Evolutionary conservation across 2,797 vertebrate genomes (phyloP), one percentile per base, ranked within the genome.

Genomic region (Xiphophorus birchmanni): DNA sequence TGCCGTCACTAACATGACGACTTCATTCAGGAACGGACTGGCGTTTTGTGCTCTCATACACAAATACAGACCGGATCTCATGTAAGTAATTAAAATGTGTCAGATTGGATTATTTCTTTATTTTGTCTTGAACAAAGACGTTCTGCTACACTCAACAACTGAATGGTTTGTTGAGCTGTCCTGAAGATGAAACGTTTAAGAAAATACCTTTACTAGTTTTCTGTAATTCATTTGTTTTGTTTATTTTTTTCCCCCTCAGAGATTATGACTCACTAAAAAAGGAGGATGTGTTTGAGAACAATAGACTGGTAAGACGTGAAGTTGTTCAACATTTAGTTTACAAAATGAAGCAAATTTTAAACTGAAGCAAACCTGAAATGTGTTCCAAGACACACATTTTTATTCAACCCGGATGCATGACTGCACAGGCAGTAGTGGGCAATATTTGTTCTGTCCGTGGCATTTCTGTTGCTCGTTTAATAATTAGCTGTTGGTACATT

Each of bases 1-100:
- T 83, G 90, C 79, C 85, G 94, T 99, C 92, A 97, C 93, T 90
- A 99, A 99, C 95, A 99, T 99, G 98, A 99, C 97, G 76, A 97
- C 97, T 18, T 99, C 98, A 0, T 99, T 99, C 95, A 97, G 96
- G 89, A 97, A 97, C 86, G 98, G 98, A 71, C 74, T 99, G 92
- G 98, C 98, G 80, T 99, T 99, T 92, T 99, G 98, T 23, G 98
- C 98, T 65, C 96, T 99, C 17, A 96, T 99, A 74, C 98, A 99
- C 94, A 97, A 96, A 21, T 96, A 97, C 96, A 96, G 98, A 88
- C 98, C 98, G 2, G 98, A 99, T 80, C 96, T 99, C 84, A 96
- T 99, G 98, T 99, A 91, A 99, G 98, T 96, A 78, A 73, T 67
- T 5, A 1, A 35, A 21, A 3, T 18, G 6, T 1, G 69, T 75